Base-by-base conservation (phyloP, 2,797 vertebrate species). In the Oreortyx pictus region DNA sequence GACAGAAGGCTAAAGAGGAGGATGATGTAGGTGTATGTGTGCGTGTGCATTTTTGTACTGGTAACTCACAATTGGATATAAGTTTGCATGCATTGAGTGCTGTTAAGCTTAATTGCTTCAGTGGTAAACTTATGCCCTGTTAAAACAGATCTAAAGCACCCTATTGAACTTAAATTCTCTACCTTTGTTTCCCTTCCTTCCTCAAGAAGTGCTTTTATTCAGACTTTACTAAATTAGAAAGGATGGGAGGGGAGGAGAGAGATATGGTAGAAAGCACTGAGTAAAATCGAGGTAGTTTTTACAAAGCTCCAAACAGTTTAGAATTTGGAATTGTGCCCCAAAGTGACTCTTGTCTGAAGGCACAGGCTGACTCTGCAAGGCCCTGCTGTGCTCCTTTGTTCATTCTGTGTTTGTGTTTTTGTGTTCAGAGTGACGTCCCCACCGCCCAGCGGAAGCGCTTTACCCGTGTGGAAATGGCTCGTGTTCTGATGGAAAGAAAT, bases 401-500 rank as follows among this genome's bases (percentile, higher is more conserved):
- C 29, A 10, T 75, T 54, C 33, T 57, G 77, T 4, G 49, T 44
- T 61, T 70, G 65, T 19, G 49, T 92, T 39, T 61, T 23, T 87
- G 39, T 41, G 15, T 49, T 39, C 93, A 99, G 98, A 98, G 98
- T 46, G 98, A 99, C 15, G 98, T 99, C 62, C 98, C 98, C 73
- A 99, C 98, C 1, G 98, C 98, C 7, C 98, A 99, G 97, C 97
- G 98, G 57, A 99, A 99, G 70, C 97, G 98, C 33, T 99, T 99
- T 81, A 99, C 98, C 0, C 97, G 98, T 2, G 98, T 99, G 65
- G 98, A 99, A 83, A 99, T 99, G 98, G 98, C 98, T 8, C 98
- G 98, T 2, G 98, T 99, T 39, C 97, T 99, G 15, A 99, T 99
- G 98, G 98, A 99, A 89, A 97, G 98, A 87, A 99, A 99, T 94